Conservation (phyloP, 2,113 vertebrate species). For the Nettapus auritus region DNA sequence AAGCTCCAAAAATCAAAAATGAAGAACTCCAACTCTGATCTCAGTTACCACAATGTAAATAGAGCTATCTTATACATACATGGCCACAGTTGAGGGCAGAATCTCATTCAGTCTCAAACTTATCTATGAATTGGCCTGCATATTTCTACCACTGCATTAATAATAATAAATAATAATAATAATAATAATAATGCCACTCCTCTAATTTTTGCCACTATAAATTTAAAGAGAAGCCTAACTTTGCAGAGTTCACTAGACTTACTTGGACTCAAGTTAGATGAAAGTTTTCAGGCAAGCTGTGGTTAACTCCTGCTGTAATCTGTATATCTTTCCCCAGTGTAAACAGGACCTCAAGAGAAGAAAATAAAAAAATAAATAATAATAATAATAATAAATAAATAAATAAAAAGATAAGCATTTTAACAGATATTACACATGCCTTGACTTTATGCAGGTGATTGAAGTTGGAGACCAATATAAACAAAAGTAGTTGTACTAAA, state of each 20-base stretch:
- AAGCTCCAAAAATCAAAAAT: neutral
- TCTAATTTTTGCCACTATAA: neutral
- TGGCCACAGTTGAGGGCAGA: neutral
- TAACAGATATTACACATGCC: neutral
- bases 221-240: neutral
- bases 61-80: neutral
- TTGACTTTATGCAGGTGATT: neutral
- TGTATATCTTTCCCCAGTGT: neutral
- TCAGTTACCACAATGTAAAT: neutral
- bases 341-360: conserved; percentile 28
- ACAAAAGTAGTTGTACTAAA: conserved; percentile 27
- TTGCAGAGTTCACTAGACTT: neutral
- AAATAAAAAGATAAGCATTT: neutral
- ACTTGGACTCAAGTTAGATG: neutral
- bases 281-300: neutral
- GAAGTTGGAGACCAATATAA: neutral
- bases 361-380: neutral
- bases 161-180: no score
- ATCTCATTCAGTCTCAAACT: neutral
- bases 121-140: neutral
- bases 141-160: neutral
- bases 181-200: no score
- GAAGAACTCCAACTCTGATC: neutral
- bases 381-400: no score
- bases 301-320: conserved; percentile 19